These are phyloP conservation scores for Gymnarchus niloticus DNA, from an alignment of 2,113 vertebrate species.

Conservation along the genomic window DNA sequence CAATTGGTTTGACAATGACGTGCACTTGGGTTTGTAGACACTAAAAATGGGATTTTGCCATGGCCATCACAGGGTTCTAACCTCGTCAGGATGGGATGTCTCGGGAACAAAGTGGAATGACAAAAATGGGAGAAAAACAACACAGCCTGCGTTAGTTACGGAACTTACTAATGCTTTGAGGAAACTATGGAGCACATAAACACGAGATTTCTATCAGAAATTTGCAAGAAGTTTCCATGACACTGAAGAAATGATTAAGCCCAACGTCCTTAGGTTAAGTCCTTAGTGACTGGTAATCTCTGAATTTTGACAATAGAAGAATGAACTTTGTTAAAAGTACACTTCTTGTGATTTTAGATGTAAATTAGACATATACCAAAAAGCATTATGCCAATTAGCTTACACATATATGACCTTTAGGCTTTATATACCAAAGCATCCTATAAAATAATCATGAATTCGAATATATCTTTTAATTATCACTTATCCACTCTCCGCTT, in stretches of 20 bases:
- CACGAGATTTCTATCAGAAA: neutral
- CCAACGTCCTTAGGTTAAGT: neutral
- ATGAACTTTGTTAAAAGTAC: neutral
- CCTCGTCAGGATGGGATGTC: neutral
- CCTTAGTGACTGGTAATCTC: neutral
- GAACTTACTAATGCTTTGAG: neutral
- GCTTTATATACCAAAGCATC: neutral
- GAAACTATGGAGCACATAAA: neutral
- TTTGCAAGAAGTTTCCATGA: neutral
- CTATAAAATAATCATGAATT: neutral
- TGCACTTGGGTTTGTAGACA: neutral
- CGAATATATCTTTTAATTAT: neutral
- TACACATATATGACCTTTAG: neutral
- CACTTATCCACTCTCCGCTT: neutral
- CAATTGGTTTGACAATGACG: neutral
- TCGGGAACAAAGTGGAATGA: neutral
- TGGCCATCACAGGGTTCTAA: neutral
- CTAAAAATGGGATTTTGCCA: neutral
- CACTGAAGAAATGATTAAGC: neutral
- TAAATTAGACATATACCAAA: neutral
- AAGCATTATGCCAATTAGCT: neutral
- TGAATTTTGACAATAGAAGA: neutral
- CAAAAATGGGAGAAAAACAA: neutral
- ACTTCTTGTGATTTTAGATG: neutral
- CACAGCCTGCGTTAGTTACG: neutral